Conservation (phyloP, 2,113 vertebrate genomes). For the Zosterops hypoxanthus region DNA sequence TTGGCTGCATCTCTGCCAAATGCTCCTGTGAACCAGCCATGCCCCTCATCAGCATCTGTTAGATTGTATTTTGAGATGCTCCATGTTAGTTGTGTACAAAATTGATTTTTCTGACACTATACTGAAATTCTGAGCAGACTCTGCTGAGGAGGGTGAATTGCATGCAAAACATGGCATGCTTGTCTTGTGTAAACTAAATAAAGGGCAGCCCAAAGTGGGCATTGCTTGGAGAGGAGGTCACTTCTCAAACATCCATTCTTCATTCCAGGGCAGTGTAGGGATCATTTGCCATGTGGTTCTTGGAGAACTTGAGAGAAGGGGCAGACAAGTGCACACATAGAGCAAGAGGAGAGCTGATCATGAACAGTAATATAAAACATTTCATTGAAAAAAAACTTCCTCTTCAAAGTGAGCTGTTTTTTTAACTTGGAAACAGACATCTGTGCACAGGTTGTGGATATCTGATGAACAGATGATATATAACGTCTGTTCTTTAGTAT, state of each 20-base stretch:
- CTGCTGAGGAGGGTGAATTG: not conserved
- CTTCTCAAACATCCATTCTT: not conserved
- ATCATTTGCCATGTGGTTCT: not conserved
- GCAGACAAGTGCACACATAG: not conserved
- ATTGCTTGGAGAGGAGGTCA: not conserved
- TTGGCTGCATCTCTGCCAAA: not conserved
- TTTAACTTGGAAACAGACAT: not conserved
- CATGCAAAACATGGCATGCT: not conserved
- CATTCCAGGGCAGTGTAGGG: not conserved
- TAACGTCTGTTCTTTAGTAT: not conserved
- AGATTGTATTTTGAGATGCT: not conserved
- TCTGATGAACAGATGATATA: not conserved
- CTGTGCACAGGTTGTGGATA: not conserved
- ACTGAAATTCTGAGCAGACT: not conserved
- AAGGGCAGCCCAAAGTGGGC: not conserved
- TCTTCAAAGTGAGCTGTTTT: not conserved
- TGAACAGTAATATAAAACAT: not conserved
- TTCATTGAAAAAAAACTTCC: not conserved
- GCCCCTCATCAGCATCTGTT: not conserved
- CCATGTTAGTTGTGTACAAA: slow-evolving; percentile 17
- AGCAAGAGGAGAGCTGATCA: not conserved
- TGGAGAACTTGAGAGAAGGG: not conserved
- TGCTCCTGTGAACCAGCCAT: not conserved
- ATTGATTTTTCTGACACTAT: slow-evolving; percentile 28
- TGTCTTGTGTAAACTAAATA: not conserved